phyloP scores from a whole-genome alignment of 2,888 invertebrate species.

The Odontocerum albicorne region DNA sequence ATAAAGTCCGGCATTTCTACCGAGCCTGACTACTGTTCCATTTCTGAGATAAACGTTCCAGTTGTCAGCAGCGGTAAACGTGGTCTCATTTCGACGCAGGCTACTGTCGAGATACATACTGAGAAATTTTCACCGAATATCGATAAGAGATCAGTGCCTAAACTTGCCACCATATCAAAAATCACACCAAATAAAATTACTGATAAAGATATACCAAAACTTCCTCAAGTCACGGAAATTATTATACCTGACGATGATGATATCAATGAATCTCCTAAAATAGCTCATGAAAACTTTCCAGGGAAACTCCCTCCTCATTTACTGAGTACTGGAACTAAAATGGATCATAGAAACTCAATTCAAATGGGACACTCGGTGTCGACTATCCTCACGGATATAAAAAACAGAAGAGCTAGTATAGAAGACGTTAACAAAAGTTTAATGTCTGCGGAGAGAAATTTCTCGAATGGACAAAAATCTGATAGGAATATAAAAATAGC shows the following conservation, averaged over 20 bases:
- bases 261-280: constrained; percentile 14
- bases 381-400: constrained; percentile 61
- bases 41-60: constrained; percentile 72
- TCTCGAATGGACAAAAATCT: constrained; percentile 34
- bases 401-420: constrained; percentile 53
- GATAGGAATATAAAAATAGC: constrained; percentile 20
- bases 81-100: constrained; percentile 57
- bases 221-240: constrained; percentile 74
- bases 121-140: constrained; percentile 54
- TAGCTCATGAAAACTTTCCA: constrained; percentile 40
- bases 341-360: constrained; percentile 57
- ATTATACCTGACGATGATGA: constrained; percentile 69
- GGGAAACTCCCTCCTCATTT: constrained; percentile 14
- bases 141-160: constrained; percentile 48
- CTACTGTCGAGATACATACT: constrained; percentile 56
- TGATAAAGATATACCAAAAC: constrained; percentile 69
- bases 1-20: constrained; percentile 52
- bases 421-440: constrained; percentile 52
- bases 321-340: constrained; percentile 46
- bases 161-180: constrained; percentile 45
- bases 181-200: constrained; percentile 46
- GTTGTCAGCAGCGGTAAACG: constrained; percentile 60
- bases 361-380: constrained; percentile 65
- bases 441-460: constrained; percentile 53
- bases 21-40: constrained; percentile 77